Evolutionary conservation across 1,140 invertebrate species (phyloP), one percentile per base, ranked within the genome.

Genomic region (Diuraphis noxia): DNA sequence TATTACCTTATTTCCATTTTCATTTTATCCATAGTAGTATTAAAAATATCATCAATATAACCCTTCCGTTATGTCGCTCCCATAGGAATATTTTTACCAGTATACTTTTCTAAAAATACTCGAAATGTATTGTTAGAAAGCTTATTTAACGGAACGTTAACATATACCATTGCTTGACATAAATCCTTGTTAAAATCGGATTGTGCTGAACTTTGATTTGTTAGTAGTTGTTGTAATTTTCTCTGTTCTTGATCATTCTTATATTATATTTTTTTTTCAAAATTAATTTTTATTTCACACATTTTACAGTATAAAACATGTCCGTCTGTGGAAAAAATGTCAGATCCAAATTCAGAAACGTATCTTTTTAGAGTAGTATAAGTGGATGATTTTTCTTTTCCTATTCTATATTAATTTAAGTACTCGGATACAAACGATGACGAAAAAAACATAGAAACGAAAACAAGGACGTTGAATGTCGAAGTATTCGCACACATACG

Each of bases 81-180:
- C 72, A 77, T 77, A 77, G 72, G 72, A 13, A 77, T 77, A 34
- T 77, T 77, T 77, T 77, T 77, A 77, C 72, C 72, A 77, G 72
- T 77, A 36, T 77, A 77, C n/a, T 77, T 77, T 23, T 77, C 72
- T 77, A 77, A 77, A 77, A 77, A 77, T 77, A 34, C 6, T 77
- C 72, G 30, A 77, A 77, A 77, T 77, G 30, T 77, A 13, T 77
- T 77, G 34, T 77, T 77, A 77, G n/a, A 77, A 34, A 77, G 72
- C n/a, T 77, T 77, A 8, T 77, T 77, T 36, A 77, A 77, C 2
- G 72, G 72, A 77, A 77, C n/a, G 10, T 77, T 77, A 77, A 30
- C 72, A 77, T 4, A 77, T 36, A 77, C 34, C 72, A 77, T 77
- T 77, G 72, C 72, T 77, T 77, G 72, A 77, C 72, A 77, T 77